Conservation (phyloP, 30 jellyfish, hydroid and myxozoan species). For the Aurelia aurita complex sp. Pacific region DNA sequence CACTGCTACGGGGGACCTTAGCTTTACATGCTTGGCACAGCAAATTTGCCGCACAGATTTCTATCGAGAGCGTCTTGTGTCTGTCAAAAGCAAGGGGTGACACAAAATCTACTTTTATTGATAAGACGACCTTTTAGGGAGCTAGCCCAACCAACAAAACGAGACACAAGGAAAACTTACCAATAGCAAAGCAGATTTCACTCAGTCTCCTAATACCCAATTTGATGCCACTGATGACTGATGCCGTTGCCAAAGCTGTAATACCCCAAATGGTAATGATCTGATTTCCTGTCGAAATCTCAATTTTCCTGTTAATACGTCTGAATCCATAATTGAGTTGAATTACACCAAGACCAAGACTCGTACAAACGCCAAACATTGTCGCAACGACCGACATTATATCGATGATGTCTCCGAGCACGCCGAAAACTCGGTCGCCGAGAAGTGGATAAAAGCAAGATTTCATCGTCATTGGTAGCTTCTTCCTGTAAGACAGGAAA, state of each 20-base stretch:
- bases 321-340: slow-evolving; percentile 86
- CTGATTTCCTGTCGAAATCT: slow-evolving; percentile 57
- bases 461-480: slow-evolving; percentile 94
- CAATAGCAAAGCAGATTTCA: slow-evolving; percentile 89
- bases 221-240: slow-evolving; percentile 94
- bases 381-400: slow-evolving; percentile 90
- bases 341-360: slow-evolving; percentile 96
- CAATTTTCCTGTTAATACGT: slow-evolving; percentile 77
- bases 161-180: slow-evolving; percentile 28
- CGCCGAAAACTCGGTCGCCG: slow-evolving; percentile 87
- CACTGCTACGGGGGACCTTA: too few relatives aligned
- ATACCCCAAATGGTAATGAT: slow-evolving; percentile 91
- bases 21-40: too few relatives aligned
- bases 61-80: too few relatives aligned
- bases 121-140: too few relatives aligned
- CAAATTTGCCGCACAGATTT: too few relatives aligned
- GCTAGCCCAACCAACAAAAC: too few relatives aligned
- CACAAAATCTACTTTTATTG: neutral
- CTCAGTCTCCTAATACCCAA: slow-evolving; percentile 88
- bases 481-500: slow-evolving; percentile 81
- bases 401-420: slow-evolving; percentile 88
- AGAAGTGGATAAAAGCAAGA: slow-evolving; percentile 95
- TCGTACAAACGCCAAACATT: slow-evolving; percentile 98
- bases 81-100: neutral
- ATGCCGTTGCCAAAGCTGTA: slow-evolving; percentile 94